Evolutionary conservation across 2,888 invertebrate genomes (phyloP).

Genomic region (Unio delphinus): DNA sequence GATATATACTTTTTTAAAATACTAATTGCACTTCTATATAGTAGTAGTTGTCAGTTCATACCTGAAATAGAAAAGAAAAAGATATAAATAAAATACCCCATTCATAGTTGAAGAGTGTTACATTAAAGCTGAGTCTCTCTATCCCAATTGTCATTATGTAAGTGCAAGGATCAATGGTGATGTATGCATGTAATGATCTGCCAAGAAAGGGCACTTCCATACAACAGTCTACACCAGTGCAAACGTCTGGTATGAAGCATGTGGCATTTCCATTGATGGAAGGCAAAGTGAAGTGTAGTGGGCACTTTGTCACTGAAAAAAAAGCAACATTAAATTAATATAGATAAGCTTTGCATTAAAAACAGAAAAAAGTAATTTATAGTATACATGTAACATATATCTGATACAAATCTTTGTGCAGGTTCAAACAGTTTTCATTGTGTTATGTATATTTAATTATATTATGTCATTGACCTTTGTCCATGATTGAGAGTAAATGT

Average conservation of each 20-base stretch:
- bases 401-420: no score
- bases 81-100: constrained; percentile 8
- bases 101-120: constrained; percentile 14
- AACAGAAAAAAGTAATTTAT: neutral
- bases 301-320: constrained; percentile 13
- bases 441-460: no score
- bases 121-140: constrained; percentile 15
- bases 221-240: constrained; percentile 29
- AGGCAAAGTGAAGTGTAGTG: constrained; percentile 6
- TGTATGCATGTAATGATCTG: constrained; percentile 12
- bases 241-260: constrained; percentile 25
- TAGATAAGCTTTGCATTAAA: neutral
- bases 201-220: constrained; percentile 16
- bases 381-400: no score
- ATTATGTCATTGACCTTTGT: no score
- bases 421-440: no score
- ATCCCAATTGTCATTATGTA: constrained; percentile 18
- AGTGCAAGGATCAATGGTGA: constrained; percentile 13
- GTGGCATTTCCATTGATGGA: constrained; percentile 14
- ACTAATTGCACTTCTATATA: no score
- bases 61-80: no score
- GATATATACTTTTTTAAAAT: no score
- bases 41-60: no score
- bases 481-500: no score
- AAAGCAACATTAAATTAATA: neutral